Evolutionary conservation across 1,140 invertebrate genomes (phyloP).

Genomic region (Mya arenaria): DNA sequence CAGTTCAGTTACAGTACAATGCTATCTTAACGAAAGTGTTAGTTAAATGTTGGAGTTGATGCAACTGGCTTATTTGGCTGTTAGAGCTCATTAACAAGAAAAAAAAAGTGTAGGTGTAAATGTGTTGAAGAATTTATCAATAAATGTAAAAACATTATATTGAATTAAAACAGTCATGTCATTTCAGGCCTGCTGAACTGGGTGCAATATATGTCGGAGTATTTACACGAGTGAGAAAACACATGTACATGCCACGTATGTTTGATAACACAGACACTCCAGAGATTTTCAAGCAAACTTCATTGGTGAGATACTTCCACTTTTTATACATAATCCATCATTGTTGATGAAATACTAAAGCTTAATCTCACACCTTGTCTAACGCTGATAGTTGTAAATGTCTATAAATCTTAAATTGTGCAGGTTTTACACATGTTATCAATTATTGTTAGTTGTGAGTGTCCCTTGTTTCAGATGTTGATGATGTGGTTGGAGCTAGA

Average conservation of each 20-base stretch:
- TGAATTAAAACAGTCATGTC: neutral
- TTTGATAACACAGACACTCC: conserved; percentile 25
- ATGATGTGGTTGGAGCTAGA: conserved; percentile 24
- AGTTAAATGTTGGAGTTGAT: too few species aligned
- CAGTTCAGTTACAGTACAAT: too few species aligned
- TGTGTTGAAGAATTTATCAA: too few species aligned
- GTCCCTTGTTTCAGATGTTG: conserved; percentile 23
- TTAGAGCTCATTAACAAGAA: too few species aligned
- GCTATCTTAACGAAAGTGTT: too few species aligned
- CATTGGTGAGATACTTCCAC: too few species aligned
- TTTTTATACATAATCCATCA: too few species aligned
- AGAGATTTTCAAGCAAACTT: neutral
- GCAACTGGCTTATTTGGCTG: too few species aligned
- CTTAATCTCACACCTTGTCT: neutral
- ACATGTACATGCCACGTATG: conserved; percentile 23
- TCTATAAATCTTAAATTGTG: neutral
- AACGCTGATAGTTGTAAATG: neutral
- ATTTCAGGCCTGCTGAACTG: conserved; percentile 40
- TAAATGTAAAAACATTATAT: neutral
- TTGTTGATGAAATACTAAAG: neutral
- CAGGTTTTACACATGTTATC: neutral
- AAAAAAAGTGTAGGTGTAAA: too few species aligned
- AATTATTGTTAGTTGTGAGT: too few species aligned
- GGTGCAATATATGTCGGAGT: conserved; percentile 17
- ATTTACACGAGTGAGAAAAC: conserved; percentile 29